Evolutionary conservation across 2,888 invertebrate species (phyloP).

Genomic region (Syrista parreyssii): DNA sequence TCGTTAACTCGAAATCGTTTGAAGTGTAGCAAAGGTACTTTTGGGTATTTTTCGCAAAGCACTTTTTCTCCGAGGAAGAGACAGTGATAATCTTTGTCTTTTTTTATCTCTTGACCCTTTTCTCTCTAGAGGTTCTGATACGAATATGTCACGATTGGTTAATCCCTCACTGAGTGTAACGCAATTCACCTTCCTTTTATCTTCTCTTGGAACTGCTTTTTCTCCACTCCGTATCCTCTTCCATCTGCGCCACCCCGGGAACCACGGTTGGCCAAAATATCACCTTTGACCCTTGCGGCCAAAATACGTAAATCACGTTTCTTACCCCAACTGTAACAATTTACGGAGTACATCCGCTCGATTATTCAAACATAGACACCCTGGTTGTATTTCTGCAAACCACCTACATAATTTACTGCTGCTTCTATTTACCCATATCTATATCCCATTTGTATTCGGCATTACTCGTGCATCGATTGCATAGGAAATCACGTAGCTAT

Average conservation of each 20-base stretch:
- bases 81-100: not conserved
- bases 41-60: not conserved
- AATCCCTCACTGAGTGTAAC: not conserved
- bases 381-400: constrained; percentile 30
- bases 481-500: constrained; percentile 57
- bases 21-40: not conserved
- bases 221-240: not conserved
- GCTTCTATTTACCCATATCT: constrained; percentile 30
- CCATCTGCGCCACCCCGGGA: not conserved
- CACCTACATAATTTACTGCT: constrained; percentile 51
- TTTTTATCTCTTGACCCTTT: not conserved
- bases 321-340: constrained; percentile 41
- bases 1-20: not conserved
- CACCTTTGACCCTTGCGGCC: not conserved
- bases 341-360: constrained; percentile 39
- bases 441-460: constrained; percentile 55
- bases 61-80: not conserved
- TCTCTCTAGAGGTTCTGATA: not conserved
- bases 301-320: constrained; percentile 34
- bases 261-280: not conserved
- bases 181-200: not conserved
- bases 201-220: not conserved
- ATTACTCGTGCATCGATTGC: constrained; percentile 53
- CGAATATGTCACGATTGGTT: not conserved
- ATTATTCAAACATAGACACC: constrained; percentile 40